Percentiles rank a stretch among this genome's conserved stretches.
phyloP scores from a whole-genome alignment of 2,113 vertebrate genomes.

The Hepsetus odoe region DNA sequence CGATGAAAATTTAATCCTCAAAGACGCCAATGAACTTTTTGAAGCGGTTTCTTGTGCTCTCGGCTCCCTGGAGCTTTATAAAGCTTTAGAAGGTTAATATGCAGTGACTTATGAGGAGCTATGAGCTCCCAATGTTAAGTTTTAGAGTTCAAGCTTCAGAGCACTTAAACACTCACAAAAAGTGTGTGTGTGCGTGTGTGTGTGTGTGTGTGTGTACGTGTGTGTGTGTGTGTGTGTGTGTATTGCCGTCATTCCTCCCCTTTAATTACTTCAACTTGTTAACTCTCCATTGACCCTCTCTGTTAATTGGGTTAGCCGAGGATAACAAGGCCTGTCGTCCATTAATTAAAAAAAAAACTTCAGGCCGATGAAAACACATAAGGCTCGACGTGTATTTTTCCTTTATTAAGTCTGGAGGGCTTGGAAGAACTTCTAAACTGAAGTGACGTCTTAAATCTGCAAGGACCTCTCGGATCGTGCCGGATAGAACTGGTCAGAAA shows the following conservation, averaged over 20 bases:
- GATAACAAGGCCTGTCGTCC: slow-evolving; percentile 35
- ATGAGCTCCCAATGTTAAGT: neutral
- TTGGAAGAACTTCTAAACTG: slow-evolving; percentile 40
- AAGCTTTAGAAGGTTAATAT: slow-evolving; percentile 22
- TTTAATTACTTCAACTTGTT: slow-evolving; percentile 49
- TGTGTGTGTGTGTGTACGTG: neutral
- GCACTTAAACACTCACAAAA: neutral
- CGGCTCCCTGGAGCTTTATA: neutral
- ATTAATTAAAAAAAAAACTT: slow-evolving; percentile 56
- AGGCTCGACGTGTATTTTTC: slow-evolving; percentile 5
- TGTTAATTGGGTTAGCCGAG: slow-evolving; percentile 44
- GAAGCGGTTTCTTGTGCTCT: neutral
- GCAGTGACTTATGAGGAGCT: neutral
- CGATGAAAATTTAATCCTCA: neutral
- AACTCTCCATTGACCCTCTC: slow-evolving; percentile 47
- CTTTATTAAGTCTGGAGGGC: slow-evolving; percentile 19
- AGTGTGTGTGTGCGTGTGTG: slow-evolving; percentile 17
- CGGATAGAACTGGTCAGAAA: neutral
- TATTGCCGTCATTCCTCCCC: slow-evolving; percentile 22
- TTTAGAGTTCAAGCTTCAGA: neutral
- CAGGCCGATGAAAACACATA: slow-evolving; percentile 29
- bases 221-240: neutral
- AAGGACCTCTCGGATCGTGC: neutral
- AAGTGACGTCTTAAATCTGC: neutral
- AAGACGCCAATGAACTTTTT: slow-evolving; percentile 6